A percentile compares a stretch with the other conserved stretches of the same genome.
Evolutionary conservation across 2,888 invertebrate genomes (phyloP).

Genomic region (Actias luna): DNA sequence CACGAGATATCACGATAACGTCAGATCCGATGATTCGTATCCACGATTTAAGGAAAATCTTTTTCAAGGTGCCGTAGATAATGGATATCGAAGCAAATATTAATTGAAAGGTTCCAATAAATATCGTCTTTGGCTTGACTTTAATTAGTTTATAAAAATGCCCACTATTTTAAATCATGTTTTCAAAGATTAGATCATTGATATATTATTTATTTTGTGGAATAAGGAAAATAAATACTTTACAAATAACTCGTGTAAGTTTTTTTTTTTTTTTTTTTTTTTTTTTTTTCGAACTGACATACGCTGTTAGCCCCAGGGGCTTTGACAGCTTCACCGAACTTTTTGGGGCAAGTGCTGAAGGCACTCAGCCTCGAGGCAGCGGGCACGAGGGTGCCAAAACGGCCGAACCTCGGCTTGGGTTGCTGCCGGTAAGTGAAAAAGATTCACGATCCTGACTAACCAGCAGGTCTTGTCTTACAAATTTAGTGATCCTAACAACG

Average conservation of each 20-base stretch:
- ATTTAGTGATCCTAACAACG: too few species aligned
- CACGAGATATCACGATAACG: constrained; percentile 61
- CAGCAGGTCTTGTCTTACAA: too few species aligned
- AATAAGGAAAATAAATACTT: constrained; percentile 39
- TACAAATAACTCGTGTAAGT: constrained; percentile 55
- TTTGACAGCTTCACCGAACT: too few species aligned
- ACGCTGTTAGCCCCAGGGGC: too few species aligned
- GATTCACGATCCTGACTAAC: too few species aligned
- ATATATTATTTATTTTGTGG: constrained; percentile 47
- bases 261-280: too few species aligned
- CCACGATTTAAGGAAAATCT: constrained; percentile 69
- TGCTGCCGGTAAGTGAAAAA: too few species aligned
- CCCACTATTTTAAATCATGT: constrained; percentile 27
- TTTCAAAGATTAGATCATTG: constrained; percentile 21
- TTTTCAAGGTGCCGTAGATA: constrained; percentile 68
- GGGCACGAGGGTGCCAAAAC: too few species aligned
- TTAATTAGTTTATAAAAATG: constrained; percentile 40
- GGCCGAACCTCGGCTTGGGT: too few species aligned
- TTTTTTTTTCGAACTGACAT: too few species aligned
- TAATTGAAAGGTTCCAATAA: constrained; percentile 31
- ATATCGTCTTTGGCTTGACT: constrained; percentile 41
- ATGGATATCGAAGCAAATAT: constrained; percentile 73
- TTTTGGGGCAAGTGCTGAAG: too few species aligned
- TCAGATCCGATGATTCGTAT: constrained; percentile 64
- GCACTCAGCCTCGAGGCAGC: too few species aligned